phyloP scores from a whole-genome alignment of 64 coral and sea anemone species.

The Porites lutea region DNA sequence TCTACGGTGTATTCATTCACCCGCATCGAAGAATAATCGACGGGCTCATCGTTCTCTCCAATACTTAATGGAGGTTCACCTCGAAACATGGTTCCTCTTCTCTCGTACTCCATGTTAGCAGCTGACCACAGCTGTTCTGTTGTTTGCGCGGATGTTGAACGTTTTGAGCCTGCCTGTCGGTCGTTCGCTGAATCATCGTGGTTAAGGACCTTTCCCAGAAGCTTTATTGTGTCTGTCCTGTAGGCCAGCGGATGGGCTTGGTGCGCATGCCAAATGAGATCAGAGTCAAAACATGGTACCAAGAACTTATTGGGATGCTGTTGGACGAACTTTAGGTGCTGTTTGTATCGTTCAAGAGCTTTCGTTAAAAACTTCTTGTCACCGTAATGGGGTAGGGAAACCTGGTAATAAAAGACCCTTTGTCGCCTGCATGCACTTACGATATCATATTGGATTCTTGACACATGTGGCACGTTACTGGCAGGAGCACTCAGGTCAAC shows the following conservation, averaged over 20 bases:
- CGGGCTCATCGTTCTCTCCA: too few relatives aligned
- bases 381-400: slow-evolving; percentile 60
- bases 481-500: slow-evolving; percentile 36
- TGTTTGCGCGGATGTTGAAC: slow-evolving; percentile 43
- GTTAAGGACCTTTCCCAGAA: slow-evolving; percentile 64
- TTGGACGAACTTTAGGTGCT: slow-evolving; percentile 57
- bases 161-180: slow-evolving; percentile 58
- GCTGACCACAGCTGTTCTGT: slow-evolving; percentile 53
- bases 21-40: too few relatives aligned
- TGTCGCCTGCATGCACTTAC: slow-evolving; percentile 29
- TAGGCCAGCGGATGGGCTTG: slow-evolving; percentile 50
- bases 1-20: too few relatives aligned
- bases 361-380: slow-evolving; percentile 44
- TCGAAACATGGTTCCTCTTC: slow-evolving; percentile 68
- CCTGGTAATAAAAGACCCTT: not conserved
- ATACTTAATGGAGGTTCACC: not conserved
- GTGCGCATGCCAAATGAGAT: slow-evolving; percentile 50
- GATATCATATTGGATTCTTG: slow-evolving; percentile 52
- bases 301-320: slow-evolving; percentile 45
- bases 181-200: slow-evolving; percentile 73
- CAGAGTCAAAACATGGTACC: slow-evolving; percentile 80
- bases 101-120: slow-evolving; percentile 30
- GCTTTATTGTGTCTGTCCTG: slow-evolving; percentile 34
- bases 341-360: slow-evolving; percentile 57
- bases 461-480: not conserved